Evolutionary conservation across 2,113 vertebrate species (phyloP).

Genomic region (Leptosomus discolor): DNA sequence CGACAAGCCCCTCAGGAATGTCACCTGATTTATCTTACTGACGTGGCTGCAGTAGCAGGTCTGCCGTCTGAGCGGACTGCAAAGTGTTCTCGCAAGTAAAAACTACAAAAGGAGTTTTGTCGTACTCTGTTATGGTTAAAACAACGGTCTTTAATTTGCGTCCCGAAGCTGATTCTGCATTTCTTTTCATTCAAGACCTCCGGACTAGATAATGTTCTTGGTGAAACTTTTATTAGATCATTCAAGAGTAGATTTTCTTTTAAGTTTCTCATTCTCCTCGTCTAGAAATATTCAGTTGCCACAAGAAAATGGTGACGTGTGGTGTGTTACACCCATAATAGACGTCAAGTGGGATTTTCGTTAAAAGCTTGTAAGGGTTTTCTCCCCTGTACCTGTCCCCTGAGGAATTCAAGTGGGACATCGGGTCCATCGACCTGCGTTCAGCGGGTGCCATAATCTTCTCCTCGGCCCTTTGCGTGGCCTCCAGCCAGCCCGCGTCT

Average conservation of each 20-base stretch:
- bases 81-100: neutral
- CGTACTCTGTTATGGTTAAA: neutral
- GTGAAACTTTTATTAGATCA: neutral
- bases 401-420: neutral
- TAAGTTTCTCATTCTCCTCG: neutral
- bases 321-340: neutral
- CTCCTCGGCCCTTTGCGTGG: neutral
- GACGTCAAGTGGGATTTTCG: neutral
- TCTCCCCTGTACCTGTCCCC: neutral
- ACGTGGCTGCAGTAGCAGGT: neutral
- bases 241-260: neutral
- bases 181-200: neutral
- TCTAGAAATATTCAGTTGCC: neutral
- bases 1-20: neutral
- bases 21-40: conserved; percentile 2
- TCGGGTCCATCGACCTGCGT: neutral
- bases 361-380: neutral
- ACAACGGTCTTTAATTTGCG: neutral
- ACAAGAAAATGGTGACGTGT: neutral
- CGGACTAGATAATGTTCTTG: neutral
- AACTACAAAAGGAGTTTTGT: neutral
- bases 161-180: neutral
- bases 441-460: neutral
- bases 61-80: neutral
- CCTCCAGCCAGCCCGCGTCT: neutral